A percentile compares a stretch with the other conserved stretches of the same genome.
Conservation (phyloP, 1,140 invertebrate genomes). For the Nasonia vitripennis region DNA sequence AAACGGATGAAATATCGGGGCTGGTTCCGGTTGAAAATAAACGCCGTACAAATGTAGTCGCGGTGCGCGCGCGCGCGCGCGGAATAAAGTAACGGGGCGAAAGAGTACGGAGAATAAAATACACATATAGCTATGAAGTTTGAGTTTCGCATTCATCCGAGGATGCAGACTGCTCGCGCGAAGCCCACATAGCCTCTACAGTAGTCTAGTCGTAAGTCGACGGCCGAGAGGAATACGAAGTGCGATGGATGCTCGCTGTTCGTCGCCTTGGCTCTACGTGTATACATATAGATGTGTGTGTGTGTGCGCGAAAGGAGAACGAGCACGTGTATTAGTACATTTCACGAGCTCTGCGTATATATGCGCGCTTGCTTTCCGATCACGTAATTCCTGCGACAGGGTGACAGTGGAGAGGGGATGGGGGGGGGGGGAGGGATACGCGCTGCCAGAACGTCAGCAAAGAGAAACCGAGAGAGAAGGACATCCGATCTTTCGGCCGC, state of each 20-base stretch:
- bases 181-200: background rate
- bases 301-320: background rate
- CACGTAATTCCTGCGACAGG: slow-evolving; percentile 36
- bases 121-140: background rate
- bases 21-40: no score
- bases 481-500: background rate
- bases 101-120: background rate
- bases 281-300: background rate
- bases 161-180: background rate
- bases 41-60: no score
- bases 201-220: slow-evolving; percentile 7
- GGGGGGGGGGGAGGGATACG: background rate
- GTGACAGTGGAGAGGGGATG: background rate
- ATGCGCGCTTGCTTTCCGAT: slow-evolving; percentile 37
- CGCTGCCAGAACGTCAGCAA: background rate
- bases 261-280: background rate
- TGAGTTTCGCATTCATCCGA: background rate
- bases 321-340: slow-evolving; percentile 31
- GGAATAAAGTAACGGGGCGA: no score
- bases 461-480: background rate
- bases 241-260: slow-evolving; percentile 2
- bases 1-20: background rate
- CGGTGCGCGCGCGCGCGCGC: no score
- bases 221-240: slow-evolving; percentile 25
- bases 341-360: slow-evolving; percentile 10